Conservation (phyloP, 2,888 invertebrate species). For the Oligia fasciuncula region DNA sequence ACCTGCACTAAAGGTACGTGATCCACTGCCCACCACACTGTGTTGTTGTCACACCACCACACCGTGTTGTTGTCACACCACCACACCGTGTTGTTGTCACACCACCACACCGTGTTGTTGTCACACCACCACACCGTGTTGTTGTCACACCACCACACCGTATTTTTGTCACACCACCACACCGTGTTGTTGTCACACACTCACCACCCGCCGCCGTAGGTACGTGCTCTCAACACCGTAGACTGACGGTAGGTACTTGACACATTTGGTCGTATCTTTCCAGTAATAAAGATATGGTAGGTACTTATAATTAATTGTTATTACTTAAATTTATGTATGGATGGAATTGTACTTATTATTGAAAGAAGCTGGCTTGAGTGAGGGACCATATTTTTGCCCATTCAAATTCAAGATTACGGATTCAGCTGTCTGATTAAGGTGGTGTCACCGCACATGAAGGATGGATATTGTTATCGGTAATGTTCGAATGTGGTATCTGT, state of each 20-base stretch:
- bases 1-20: constrained; percentile 16
- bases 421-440: background rate
- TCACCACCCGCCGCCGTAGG: background rate
- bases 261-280: constrained; percentile 2
- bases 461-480: background rate
- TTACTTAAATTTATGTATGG: no score
- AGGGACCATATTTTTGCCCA: background rate
- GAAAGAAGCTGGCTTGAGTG: background rate
- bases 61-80: background rate
- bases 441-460: background rate
- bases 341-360: background rate
- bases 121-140: background rate
- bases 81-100: background rate
- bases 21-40: background rate
- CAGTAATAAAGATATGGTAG: background rate
- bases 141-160: constrained; percentile 1
- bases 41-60: background rate
- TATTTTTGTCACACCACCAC: no score
- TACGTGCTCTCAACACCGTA: constrained; percentile 15
- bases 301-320: background rate
- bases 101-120: background rate
- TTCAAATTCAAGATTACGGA: background rate
- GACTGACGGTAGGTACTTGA: background rate
- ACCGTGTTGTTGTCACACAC: background rate
- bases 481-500: background rate